phyloP scores from a whole-genome alignment of 2,797 vertebrate genomes.

The Eupleurogrammus muticus region DNA sequence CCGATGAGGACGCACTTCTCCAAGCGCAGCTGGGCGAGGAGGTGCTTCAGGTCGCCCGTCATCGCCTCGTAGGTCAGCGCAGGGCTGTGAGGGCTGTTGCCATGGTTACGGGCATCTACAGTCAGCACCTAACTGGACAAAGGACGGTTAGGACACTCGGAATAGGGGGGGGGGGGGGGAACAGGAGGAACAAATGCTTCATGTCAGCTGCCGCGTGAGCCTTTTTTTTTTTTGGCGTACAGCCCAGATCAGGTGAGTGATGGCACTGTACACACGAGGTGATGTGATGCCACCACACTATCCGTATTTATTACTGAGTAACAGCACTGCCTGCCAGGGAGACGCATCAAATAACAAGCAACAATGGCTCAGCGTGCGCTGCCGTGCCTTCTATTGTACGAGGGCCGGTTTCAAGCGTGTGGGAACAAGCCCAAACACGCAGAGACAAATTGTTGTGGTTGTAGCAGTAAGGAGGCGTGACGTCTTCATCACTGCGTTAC shows the following conservation, averaged over 20 bases:
- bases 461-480: constrained; percentile 6
- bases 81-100: constrained; percentile 89
- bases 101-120: constrained; percentile 96
- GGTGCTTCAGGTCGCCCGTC: constrained; percentile 88
- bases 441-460: constrained; percentile 11
- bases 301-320: constrained; percentile 21
- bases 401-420: neutral
- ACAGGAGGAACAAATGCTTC: constrained; percentile 1
- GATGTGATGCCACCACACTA: constrained; percentile 12
- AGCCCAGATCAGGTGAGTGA: neutral
- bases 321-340: neutral
- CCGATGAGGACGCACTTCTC: constrained; percentile 91
- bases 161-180: constrained; percentile 43
- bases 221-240: neutral
- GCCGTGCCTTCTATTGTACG: constrained; percentile 8
- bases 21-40: constrained; percentile 87
- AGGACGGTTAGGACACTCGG: constrained; percentile 79
- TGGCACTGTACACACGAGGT: constrained; percentile 11
- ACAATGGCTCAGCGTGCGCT: constrained; percentile 19
- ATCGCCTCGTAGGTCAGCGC: constrained; percentile 91
- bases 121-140: constrained; percentile 93
- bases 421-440: constrained; percentile 24
- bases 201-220: neutral
- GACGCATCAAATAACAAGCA: constrained; percentile 33
- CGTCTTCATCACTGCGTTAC: constrained; percentile 81